Evolutionary conservation across 2,113 vertebrate species (phyloP).

Genomic region (Hassar affinis): DNA sequence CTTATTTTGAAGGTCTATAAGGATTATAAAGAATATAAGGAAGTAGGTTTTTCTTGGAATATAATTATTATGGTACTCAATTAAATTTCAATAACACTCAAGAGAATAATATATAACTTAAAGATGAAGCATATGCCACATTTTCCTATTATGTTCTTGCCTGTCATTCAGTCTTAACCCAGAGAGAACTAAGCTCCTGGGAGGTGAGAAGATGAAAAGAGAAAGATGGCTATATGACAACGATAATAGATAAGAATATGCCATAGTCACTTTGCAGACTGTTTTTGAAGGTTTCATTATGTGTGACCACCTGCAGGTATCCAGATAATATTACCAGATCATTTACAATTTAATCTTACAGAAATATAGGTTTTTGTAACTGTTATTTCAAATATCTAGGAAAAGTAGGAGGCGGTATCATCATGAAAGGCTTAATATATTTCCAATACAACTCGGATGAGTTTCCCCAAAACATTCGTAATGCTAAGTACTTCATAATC

Average conservation of each 20-base stretch:
- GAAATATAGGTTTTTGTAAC: background rate
- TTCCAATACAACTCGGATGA: background rate
- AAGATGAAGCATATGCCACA: background rate
- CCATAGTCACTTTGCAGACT: background rate
- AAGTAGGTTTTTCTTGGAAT: background rate
- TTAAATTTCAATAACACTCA: background rate
- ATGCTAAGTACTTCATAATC: too few relatives aligned
- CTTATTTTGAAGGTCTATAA: too few relatives aligned
- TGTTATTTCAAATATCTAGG: background rate
- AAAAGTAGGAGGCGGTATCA: background rate
- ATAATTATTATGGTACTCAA: background rate
- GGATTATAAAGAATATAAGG: background rate
- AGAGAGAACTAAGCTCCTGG: background rate
- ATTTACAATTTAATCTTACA: background rate
- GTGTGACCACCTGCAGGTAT: background rate
- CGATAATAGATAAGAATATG: background rate
- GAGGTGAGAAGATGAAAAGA: background rate
- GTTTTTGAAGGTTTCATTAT: background rate
- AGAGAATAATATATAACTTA: too few relatives aligned
- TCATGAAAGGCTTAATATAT: background rate
- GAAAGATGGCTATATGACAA: background rate
- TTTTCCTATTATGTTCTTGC: background rate
- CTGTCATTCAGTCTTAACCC: background rate
- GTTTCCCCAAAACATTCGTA: too few relatives aligned
- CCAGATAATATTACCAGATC: background rate